A percentile compares a stretch with the other conserved stretches of the same genome.
Conservation (phyloP, 2,888 invertebrate species). For the Philaethria dido region DNA sequence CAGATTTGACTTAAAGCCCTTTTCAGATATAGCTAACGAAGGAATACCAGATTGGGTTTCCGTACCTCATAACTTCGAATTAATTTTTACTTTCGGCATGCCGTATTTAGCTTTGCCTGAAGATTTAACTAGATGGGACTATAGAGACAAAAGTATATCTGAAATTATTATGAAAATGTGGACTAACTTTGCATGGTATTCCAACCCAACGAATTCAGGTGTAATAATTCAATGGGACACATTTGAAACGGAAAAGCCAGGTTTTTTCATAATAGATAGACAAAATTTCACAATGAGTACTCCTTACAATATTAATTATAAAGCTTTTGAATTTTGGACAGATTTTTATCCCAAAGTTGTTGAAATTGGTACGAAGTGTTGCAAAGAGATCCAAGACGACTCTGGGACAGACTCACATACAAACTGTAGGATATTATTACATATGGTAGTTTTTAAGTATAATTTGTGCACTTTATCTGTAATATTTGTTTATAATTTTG, state of each 20-base stretch:
- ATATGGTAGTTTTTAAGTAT: slow-evolving; percentile 59
- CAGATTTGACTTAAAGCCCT: slow-evolving; percentile 89
- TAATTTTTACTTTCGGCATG: slow-evolving; percentile 92
- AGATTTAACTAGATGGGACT: slow-evolving; percentile 88
- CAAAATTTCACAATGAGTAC: slow-evolving; percentile 90
- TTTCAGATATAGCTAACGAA: slow-evolving; percentile 85
- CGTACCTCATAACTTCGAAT: slow-evolving; percentile 92
- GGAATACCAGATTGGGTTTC: slow-evolving; percentile 90
- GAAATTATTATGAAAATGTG: slow-evolving; percentile 92
- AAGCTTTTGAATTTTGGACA: slow-evolving; percentile 92
- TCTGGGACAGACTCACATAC: slow-evolving; percentile 60
- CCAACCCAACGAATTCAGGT: slow-evolving; percentile 88
- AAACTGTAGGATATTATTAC: slow-evolving; percentile 53
- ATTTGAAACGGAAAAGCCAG: slow-evolving; percentile 86
- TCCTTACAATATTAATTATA: slow-evolving; percentile 87
- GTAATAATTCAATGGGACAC: slow-evolving; percentile 90
- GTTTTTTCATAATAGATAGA: slow-evolving; percentile 89
- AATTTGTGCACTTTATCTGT: slow-evolving; percentile 60
- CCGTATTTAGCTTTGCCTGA: slow-evolving; percentile 87
- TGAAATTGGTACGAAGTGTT: slow-evolving; percentile 89
- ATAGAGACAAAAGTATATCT: slow-evolving; percentile 89
- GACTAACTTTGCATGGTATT: slow-evolving; percentile 90
- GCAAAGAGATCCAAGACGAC: slow-evolving; percentile 83
- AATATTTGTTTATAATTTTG: slow-evolving; percentile 47
- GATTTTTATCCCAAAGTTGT: slow-evolving; percentile 91